Evolutionary conservation across 2,113 vertebrate species (phyloP), one percentile per base, ranked within the genome.

Genomic region (Brienomyrus brachyistius): DNA sequence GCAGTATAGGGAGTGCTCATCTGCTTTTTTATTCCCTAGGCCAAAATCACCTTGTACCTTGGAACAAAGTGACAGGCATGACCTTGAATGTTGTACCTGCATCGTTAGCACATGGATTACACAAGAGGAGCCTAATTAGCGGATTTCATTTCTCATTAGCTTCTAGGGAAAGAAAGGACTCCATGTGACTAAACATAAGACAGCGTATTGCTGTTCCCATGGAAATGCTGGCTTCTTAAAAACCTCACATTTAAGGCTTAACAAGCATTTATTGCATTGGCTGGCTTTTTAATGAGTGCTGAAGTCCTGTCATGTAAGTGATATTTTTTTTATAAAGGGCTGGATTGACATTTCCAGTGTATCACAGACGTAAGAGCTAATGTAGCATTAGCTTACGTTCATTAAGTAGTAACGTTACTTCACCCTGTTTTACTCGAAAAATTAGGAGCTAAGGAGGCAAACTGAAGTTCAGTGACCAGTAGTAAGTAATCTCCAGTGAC

Each of bases 71-170:
- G 4, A 35, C n/a, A 40, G 40, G 4, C 17, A 6, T 43, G n/a
- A 80, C 47, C 45, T n/a, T 84, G 40, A 19, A 56, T 7, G 15
- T 8, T 15, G 23, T 15, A 43, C 56, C 11, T 45, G 82, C 40
- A 66, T 91, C 89, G 90, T 92, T 88, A 92, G 87, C 62, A 82
- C 82, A 40, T 88, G 86, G 23, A 91, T 91, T 91, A 70, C 86
- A 89, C 83, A 87, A 80, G 80, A 45, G 70, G 56, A 47, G 86
- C 88, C 92, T 90, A 92, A 92, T 93, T 92, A 90, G 10, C 11
- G 11, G 21, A 50, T 40, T 48, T 23, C n/a, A 27, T 51, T 51
- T 80, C 3, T 80, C 15, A 17, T 51, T 86, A 50, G 47, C 23
- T 50, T 51, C 83, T 15, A 10, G 45, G 47, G 43, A 45, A 50